phyloP scores from a whole-genome alignment of 2,113 vertebrate genomes.

The Callionymus lyra region DNA sequence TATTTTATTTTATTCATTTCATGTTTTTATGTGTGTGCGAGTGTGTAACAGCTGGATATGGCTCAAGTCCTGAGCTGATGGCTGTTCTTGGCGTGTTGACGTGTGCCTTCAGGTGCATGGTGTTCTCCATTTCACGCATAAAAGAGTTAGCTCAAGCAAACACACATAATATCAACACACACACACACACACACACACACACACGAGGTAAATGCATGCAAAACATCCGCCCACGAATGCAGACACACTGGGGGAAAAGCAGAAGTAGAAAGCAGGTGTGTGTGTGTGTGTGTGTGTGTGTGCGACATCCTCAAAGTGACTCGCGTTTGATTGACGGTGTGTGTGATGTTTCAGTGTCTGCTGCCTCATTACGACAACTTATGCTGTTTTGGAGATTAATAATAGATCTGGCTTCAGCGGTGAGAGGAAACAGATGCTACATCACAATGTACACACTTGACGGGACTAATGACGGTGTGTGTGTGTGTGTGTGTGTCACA shows the following conservation, averaged over 20 bases:
- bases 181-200: conserved; percentile 8
- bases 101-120: conserved; percentile 52
- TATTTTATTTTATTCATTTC: conserved; percentile 8
- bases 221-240: conserved; percentile 43
- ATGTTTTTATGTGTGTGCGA: conserved; percentile 9
- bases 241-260: conserved; percentile 18
- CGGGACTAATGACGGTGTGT: too few species aligned
- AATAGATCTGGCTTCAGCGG: conserved; percentile 24
- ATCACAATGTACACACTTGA: conserved; percentile 8
- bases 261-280: conserved; percentile 30
- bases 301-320: conserved; percentile 26
- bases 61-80: conserved; percentile 41
- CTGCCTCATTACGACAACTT: conserved; percentile 46
- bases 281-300: conserved; percentile 21
- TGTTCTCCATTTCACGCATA: conserved; percentile 55
- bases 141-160: conserved; percentile 30
- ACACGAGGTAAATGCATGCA: conserved; percentile 37
- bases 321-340: conserved; percentile 30
- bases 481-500: too few species aligned
- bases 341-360: conserved; percentile 39
- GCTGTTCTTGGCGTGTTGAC: conserved; percentile 47
- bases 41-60: conserved; percentile 43
- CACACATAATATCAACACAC: conserved; percentile 6
- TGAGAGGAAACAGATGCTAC: not conserved
- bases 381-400: conserved; percentile 27